Conservation (phyloP, 2,113 vertebrate species). For the Hystrix cristata region DNA sequence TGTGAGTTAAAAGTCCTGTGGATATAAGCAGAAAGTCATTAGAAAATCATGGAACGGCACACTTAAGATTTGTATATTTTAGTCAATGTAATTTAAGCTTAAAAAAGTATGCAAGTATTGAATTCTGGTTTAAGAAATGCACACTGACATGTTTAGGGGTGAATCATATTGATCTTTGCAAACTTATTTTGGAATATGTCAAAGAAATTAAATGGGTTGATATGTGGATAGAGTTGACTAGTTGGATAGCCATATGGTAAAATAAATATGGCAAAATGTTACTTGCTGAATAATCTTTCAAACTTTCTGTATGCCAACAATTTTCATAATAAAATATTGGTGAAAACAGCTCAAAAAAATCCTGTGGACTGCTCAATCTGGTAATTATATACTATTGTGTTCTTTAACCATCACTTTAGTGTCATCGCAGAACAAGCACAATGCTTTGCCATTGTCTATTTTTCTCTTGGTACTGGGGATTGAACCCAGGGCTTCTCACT, state of each 20-base stretch:
- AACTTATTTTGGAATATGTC: slow-evolving; percentile 17
- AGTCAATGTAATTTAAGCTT: slow-evolving; percentile 1
- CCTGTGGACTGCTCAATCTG: neutral
- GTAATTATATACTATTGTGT: neutral
- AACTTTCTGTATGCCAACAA: neutral
- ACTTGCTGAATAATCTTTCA: neutral
- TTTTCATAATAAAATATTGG: neutral
- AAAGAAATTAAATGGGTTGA: neutral
- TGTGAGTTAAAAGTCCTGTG: neutral
- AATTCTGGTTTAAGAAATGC: neutral
- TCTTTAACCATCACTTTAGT: neutral
- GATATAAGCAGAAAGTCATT: neutral
- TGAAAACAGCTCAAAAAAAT: slow-evolving; percentile 3
- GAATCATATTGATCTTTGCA: neutral
- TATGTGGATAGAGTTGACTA: neutral
- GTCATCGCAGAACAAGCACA: neutral
- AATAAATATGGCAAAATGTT: neutral
- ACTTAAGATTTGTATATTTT: neutral
- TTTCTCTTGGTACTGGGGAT: neutral
- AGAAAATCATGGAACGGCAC: neutral
- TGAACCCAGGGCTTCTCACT: neutral
- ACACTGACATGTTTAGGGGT: neutral
- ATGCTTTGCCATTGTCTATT: neutral
- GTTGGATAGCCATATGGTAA: neutral
- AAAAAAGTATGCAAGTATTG: neutral